A percentile compares a stretch with the other conserved stretches of the same genome.
Evolutionary conservation across 2,888 invertebrate genomes (phyloP).

Genomic region (Lysandra bellargus): DNA sequence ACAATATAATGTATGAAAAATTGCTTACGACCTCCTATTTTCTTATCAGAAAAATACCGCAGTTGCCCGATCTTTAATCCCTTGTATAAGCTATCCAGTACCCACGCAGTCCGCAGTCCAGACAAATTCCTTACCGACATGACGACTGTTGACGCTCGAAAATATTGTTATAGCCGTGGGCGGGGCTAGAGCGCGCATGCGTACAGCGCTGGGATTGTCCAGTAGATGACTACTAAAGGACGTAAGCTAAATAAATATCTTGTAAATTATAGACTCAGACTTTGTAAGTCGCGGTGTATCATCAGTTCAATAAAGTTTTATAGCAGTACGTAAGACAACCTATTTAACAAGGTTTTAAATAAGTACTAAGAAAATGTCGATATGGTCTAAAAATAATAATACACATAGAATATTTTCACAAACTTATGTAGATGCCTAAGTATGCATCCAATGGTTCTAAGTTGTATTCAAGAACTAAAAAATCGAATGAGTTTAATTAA

Average conservation of each 20-base stretch:
- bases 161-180: slow-evolving; percentile 9
- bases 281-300: too few species aligned
- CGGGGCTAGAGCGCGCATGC: background rate
- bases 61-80: background rate
- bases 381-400: too few species aligned
- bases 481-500: background rate
- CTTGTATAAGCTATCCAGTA: background rate
- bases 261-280: too few species aligned
- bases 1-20: too few species aligned
- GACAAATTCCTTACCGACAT: slow-evolving; percentile 10
- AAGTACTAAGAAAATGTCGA: too few species aligned
- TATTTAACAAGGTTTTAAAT: too few species aligned
- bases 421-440: too few species aligned
- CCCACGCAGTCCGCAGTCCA: background rate
- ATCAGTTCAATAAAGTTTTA: too few species aligned
- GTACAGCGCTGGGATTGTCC: background rate
- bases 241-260: too few species aligned
- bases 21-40: background rate
- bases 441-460: background rate
- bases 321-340: too few species aligned
- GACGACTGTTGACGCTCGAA: background rate
- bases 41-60: background rate
- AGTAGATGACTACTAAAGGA: background rate
- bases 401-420: too few species aligned
- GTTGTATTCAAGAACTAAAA: background rate